Evolutionary conservation across 2,113 vertebrate species (phyloP).

Genomic region (Tonatia bakeri): DNA sequence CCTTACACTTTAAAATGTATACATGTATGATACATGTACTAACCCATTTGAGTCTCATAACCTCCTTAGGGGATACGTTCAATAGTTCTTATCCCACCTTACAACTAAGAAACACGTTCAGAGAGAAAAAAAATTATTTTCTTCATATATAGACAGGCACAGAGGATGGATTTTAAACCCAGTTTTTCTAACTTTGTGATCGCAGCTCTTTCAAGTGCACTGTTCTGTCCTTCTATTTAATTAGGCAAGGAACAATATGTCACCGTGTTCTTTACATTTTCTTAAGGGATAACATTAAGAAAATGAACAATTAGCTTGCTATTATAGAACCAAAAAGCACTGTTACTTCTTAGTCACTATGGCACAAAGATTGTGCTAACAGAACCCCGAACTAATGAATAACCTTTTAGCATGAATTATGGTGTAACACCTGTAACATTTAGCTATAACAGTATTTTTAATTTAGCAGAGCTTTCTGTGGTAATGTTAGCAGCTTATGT

Average conservation of each 20-base stretch:
- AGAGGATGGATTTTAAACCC: not conserved
- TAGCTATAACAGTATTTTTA: constrained; percentile 55
- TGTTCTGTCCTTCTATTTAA: not conserved
- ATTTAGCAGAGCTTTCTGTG: constrained; percentile 38
- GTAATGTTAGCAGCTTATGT: not conserved
- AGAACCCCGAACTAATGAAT: constrained; percentile 42
- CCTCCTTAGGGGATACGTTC: not conserved
- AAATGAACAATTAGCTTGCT: constrained; percentile 23
- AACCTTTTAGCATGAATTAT: constrained; percentile 40
- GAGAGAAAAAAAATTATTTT: not conserved
- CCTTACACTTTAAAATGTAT: not conserved
- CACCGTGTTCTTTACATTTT: not conserved
- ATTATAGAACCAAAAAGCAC: not conserved
- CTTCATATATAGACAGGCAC: not conserved
- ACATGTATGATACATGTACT: not conserved
- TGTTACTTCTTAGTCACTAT: constrained; percentile 24
- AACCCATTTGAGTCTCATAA: not conserved
- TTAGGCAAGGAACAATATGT: not conserved
- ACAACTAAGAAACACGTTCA: not conserved
- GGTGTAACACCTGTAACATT: constrained; percentile 55
- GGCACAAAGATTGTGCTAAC: constrained; percentile 24
- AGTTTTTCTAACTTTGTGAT: not conserved
- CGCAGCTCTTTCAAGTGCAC: not conserved
- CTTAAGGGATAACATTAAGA: not conserved
- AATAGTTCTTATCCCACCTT: not conserved